Percentiles rank a stretch among this genome's conserved stretches.
phyloP scores from a whole-genome alignment of 2,797 vertebrate species.

The Notamacropus eugenii region DNA sequence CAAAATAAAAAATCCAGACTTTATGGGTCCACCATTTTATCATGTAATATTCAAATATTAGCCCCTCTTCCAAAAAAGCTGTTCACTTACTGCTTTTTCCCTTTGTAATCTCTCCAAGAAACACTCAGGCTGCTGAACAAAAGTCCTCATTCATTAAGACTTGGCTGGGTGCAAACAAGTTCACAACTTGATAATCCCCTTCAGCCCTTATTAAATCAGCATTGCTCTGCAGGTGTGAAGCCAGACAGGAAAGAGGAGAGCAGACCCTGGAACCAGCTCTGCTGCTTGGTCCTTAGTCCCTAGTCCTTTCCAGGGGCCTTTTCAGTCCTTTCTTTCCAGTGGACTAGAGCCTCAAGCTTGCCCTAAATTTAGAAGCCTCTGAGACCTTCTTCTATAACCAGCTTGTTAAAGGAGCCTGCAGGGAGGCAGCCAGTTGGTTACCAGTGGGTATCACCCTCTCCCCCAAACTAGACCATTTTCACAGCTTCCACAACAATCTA shows the following conservation, averaged over 20 bases:
- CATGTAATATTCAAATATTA: slow-evolving; percentile 71
- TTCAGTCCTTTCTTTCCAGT: background rate
- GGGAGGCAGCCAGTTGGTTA: background rate
- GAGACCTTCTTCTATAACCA: background rate
- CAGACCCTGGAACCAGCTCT: background rate
- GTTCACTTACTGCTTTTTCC: slow-evolving; percentile 63
- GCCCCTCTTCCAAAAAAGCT: slow-evolving; percentile 61
- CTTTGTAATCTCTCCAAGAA: slow-evolving; percentile 74
- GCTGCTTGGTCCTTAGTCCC: background rate
- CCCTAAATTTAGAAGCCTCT: background rate
- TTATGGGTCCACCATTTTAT: slow-evolving; percentile 63
- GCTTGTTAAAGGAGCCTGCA: background rate
- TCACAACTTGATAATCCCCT: slow-evolving; percentile 85
- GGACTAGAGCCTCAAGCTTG: background rate
- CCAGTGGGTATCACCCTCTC: background rate
- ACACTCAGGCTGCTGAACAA: slow-evolving; percentile 75
- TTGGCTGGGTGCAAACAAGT: slow-evolving; percentile 78
- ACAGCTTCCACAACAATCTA: background rate
- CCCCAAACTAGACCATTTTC: background rate
- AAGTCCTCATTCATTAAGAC: slow-evolving; percentile 82
- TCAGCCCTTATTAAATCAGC: slow-evolving; percentile 85
- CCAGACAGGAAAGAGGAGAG: slow-evolving; percentile 30
- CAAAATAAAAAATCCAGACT: slow-evolving; percentile 54
- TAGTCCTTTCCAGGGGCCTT: background rate
- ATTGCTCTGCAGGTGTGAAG: slow-evolving; percentile 81